phyloP scores from a whole-genome alignment of 2,113 vertebrate genomes.

The Saccopteryx leptura region DNA sequence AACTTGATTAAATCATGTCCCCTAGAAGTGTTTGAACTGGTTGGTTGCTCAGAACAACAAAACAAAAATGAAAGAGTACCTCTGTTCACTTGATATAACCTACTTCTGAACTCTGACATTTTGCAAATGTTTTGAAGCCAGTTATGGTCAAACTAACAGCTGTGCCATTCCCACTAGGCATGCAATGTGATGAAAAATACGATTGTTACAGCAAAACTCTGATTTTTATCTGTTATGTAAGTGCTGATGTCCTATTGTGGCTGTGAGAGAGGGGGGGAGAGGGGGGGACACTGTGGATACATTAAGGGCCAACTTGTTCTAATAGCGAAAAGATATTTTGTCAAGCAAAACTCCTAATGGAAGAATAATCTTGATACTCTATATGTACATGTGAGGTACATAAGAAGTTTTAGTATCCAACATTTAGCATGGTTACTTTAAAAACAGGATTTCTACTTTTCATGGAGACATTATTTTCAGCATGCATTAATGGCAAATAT shows the following conservation, averaged over 20 bases:
- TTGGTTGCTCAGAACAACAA: conserved; percentile 27
- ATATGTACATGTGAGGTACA: neutral
- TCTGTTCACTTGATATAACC: conserved; percentile 57
- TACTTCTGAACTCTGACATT: conserved; percentile 76
- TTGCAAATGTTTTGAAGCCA: conserved; percentile 65
- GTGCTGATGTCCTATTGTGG: neutral
- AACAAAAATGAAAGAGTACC: neutral
- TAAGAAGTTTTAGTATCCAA: neutral
- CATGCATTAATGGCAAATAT: conserved; percentile 1
- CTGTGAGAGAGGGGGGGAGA: neutral
- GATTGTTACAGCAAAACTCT: conserved; percentile 55
- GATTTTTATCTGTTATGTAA: conserved; percentile 27
- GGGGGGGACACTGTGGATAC: neutral
- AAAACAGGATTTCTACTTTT: neutral
- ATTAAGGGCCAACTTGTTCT: conserved; percentile 32
- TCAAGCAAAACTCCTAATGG: neutral
- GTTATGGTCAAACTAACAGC: conserved; percentile 56
- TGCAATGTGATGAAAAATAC: neutral
- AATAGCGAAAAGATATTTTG: neutral
- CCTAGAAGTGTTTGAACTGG: conserved; percentile 58
- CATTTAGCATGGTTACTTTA: neutral
- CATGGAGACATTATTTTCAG: neutral
- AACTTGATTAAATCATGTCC: conserved; percentile 15
- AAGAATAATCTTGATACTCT: neutral
- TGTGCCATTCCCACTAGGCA: neutral